Conservation (phyloP, 2,797 vertebrate genomes). For the Pseudocheirus occidentalis region DNA sequence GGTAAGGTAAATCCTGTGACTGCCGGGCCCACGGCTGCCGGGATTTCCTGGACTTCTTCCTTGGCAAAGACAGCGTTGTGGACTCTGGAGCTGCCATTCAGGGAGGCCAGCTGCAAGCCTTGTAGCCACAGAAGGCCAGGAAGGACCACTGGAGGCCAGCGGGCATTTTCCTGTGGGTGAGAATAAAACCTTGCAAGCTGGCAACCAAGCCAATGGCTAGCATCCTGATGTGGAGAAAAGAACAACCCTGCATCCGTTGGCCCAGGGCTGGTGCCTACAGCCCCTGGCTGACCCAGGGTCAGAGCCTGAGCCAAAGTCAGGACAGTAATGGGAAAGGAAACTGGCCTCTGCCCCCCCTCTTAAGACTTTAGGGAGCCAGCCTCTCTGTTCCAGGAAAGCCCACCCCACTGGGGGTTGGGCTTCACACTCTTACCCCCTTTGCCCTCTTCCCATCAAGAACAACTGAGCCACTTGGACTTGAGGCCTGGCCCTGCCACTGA, state of each 20-base stretch:
- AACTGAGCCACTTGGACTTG: too few species aligned
- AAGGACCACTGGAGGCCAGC: conserved; percentile 19
- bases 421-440: too few species aligned
- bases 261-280: too few species aligned
- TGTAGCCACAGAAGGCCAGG: conserved; percentile 54
- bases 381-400: background rate
- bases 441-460: too few species aligned
- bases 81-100: conserved; percentile 44
- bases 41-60: conserved; percentile 79
- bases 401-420: too few species aligned
- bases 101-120: conserved; percentile 36
- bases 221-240: background rate
- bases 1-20: conserved; percentile 84
- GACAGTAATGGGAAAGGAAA: background rate
- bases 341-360: background rate
- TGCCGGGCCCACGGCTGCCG: conserved; percentile 69
- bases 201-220: background rate
- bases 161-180: conserved; percentile 59
- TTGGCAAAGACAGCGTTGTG: conserved; percentile 78
- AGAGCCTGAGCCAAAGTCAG: too few species aligned
- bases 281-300: too few species aligned
- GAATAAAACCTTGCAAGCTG: background rate
- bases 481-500: too few species aligned
- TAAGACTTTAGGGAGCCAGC: background rate
- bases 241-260: background rate